Conservation (phyloP, 2,113 vertebrate genomes). For the Felis chaus region DNA sequence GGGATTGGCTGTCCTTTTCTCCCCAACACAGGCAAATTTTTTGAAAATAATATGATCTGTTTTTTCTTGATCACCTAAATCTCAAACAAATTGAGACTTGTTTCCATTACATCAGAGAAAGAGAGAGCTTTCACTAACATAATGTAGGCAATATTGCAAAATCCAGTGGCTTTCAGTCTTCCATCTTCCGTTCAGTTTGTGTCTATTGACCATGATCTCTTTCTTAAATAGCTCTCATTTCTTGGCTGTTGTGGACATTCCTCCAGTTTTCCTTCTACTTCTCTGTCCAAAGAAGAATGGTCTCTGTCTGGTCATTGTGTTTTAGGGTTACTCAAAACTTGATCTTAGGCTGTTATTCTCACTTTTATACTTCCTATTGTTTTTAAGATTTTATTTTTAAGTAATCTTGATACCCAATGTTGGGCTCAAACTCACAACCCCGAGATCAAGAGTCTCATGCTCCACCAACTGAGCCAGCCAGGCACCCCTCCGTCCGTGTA, state of each 20-base stretch:
- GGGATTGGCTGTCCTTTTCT: not conserved
- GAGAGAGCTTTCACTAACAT: not conserved
- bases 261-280: not conserved
- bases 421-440: not conserved
- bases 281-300: not conserved
- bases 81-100: not conserved
- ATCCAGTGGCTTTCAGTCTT: not conserved
- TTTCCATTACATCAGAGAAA: not conserved
- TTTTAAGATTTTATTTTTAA: not conserved
- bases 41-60: not conserved
- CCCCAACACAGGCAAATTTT: not conserved
- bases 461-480: not conserved
- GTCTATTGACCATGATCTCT: not conserved
- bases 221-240: not conserved
- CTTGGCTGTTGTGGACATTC: not conserved
- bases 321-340: not conserved
- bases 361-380: not conserved
- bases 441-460: not conserved
- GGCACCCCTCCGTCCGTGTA: not conserved
- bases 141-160: not conserved
- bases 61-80: not conserved
- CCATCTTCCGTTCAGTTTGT: not conserved
- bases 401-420: not conserved
- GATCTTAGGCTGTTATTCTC: not conserved
- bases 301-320: not conserved